Evolutionary conservation across 2,113 vertebrate genomes (phyloP), one percentile per base, ranked within the genome.

Genomic region (Burhinus bistriatus): DNA sequence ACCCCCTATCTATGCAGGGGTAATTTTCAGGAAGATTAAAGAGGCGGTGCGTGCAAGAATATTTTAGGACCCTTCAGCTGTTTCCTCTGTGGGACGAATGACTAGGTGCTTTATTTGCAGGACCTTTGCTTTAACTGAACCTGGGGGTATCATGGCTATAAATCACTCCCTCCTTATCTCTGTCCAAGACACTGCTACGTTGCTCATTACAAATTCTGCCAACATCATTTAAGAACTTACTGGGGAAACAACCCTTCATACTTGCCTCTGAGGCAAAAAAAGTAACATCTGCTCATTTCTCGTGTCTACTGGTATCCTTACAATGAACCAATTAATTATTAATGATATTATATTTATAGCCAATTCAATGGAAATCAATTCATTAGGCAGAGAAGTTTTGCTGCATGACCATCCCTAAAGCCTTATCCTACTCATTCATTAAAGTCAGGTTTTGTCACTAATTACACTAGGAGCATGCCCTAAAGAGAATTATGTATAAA

Each of bases 271-370:
- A 84, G 68, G 79, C 4, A 22, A 70, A 64, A 58, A 84, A 81
- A 80, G 51, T 52, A 88, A 78, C 16, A 77, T 78, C 83, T 87
- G 44, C 57, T 92, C 45, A 58, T 93, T 96, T 89, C 81, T 54
- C 61, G 20, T 36, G 51, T 69, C 93, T 87, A 58, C 58, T 79
- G 54, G 16, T 89, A 85, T 34, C 45, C 34, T 85, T 80, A 84
- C 57, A 76, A 89, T 77, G 87, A 90, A 58, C 12, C 20, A 58
- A 55, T 93, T 89, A 19, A 91, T 97, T 95, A 87, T 93, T 94
- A 95, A 93, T 20, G 4, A n/a, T 68, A 92, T 58, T 82, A 70
- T 87, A 97, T 97, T 95, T 95, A 95, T 95, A 97, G 70, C n/a
- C 2, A 89, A 64, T 89, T 91, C 78, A 85, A 27, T 80, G 75